Conservation (phyloP, 30 jellyfish, hydroid and myxozoan species). For the Aurelia sp. region DNA sequence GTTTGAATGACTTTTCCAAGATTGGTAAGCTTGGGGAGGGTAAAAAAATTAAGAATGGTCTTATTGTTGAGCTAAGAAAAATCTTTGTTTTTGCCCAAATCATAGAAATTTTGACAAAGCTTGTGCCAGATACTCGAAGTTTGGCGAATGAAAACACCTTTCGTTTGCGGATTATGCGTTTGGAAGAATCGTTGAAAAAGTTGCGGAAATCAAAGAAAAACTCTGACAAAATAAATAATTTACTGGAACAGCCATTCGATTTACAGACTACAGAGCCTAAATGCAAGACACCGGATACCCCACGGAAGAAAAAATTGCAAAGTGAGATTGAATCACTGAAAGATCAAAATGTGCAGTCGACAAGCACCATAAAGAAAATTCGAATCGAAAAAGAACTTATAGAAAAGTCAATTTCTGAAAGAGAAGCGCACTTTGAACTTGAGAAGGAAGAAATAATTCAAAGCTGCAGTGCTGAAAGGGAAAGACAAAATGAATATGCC, state of each 20-base stretch:
- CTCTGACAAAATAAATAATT: not conserved
- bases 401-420: no score
- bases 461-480: slow-evolving; percentile 1
- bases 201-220: slow-evolving; percentile 3
- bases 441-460: not conserved
- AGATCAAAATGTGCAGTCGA: not conserved
- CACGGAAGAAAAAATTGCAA: not conserved
- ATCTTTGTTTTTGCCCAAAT: not conserved
- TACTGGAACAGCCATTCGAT: not conserved
- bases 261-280: not conserved
- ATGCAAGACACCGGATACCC: slow-evolving; percentile 5
- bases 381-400: not conserved
- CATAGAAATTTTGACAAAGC: not conserved
- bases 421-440: not conserved
- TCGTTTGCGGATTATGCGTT: not conserved
- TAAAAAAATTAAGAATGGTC: not conserved
- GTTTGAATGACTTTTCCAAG: slow-evolving; percentile 11
- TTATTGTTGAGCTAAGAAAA: not conserved
- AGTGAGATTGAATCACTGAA: not conserved
- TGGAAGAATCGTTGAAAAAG: not conserved
- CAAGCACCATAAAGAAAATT: slow-evolving; percentile 5
- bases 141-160: not conserved
- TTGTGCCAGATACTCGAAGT: not conserved
- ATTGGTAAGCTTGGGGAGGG: not conserved
- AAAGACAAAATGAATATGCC: not conserved